Base-by-base conservation (phyloP, 23 tunicate species). In the Oikopleura dioica region DNA sequence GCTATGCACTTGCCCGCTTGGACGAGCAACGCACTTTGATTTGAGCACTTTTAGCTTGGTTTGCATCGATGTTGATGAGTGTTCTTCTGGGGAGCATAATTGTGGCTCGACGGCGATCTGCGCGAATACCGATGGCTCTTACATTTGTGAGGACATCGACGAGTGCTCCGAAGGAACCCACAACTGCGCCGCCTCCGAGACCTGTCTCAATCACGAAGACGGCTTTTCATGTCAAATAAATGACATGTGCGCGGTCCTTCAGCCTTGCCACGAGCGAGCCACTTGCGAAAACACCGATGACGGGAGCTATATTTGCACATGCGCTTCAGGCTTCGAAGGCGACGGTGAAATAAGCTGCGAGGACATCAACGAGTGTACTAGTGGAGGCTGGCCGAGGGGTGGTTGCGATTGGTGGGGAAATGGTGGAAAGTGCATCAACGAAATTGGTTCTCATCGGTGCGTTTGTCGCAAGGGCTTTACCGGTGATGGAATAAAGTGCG, bases 271-370 rank as follows among this genome's bases (percentile, higher is more conserved):
- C 26, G 72, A 63, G 33, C 30, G 72, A 2, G 79, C 79, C 44
- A 76, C 72, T 50, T 76, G 79, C 30, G 30, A 28, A 4, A 38
- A 76, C 30, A 76, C 79, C 32, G 72, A 50, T 76, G n/a, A n/a
- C n/a, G 79, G 79, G 5, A 76, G 79, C 50, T 76, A 30, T 76
- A n/a, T n/a, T 76, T 76, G 79, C 69, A 38, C 76, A 1, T 76
- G 79, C 30, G 34, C 28, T 38, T n/a, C 69, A 30, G 79, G 79
- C 33, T 76, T 50, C 35, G 50, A 67, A 38, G 79, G 79, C 31
- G 50, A 76, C 50, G 79, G 79, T 23, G n/a, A n/a, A 0, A 31
- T 12, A 24, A 63, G 26, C 16, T 63, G 72, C 26, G 5, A 4
- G 32, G 72, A 63, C 33, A 63, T 63, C 72, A 28, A 63, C 33